Percentiles rank a stretch among this genome's conserved stretches.
Evolutionary conservation across 2,888 invertebrate genomes (phyloP).

Genomic region (Bugulina stolonifera): DNA sequence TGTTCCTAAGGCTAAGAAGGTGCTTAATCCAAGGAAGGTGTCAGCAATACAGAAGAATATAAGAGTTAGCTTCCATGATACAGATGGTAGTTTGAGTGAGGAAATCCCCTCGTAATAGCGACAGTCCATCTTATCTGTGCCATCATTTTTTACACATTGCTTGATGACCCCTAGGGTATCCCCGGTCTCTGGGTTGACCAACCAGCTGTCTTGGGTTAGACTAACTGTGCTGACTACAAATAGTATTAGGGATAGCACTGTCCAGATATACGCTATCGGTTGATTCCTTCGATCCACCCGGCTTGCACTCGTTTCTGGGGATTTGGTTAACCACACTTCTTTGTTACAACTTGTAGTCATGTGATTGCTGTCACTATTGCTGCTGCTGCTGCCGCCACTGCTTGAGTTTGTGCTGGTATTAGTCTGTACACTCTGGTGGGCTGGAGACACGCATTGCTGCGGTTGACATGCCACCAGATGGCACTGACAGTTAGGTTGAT

Average conservation of each 20-base stretch:
- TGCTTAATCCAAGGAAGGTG: constrained; percentile 12
- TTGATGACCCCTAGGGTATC: constrained; percentile 2
- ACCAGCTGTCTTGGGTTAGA: constrained; percentile 1
- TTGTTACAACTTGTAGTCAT: not conserved
- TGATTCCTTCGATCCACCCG: not conserved
- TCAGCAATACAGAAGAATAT: constrained; percentile 11
- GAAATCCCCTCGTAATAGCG: not conserved
- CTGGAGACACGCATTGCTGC: not conserved
- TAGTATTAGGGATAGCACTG: not conserved
- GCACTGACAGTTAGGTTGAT: constrained; percentile 22
- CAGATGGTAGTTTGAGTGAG: not conserved
- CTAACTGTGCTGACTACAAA: not conserved
- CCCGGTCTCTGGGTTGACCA: not conserved
- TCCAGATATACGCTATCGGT: not conserved
- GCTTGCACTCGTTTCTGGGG: not conserved
- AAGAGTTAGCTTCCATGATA: constrained; percentile 4
- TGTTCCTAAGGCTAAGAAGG: constrained; percentile 2
- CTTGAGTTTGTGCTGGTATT: not conserved
- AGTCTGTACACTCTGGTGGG: not conserved
- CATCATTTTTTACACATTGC: not conserved
- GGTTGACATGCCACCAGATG: not conserved
- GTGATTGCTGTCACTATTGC: not conserved
- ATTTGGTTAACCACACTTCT: not conserved
- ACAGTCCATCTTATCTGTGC: not conserved
- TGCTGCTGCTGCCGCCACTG: not conserved